These are phyloP conservation scores for Oreochromis mossambicus DNA, from an alignment of 2,797 vertebrate species.

Conservation along the genomic window DNA sequence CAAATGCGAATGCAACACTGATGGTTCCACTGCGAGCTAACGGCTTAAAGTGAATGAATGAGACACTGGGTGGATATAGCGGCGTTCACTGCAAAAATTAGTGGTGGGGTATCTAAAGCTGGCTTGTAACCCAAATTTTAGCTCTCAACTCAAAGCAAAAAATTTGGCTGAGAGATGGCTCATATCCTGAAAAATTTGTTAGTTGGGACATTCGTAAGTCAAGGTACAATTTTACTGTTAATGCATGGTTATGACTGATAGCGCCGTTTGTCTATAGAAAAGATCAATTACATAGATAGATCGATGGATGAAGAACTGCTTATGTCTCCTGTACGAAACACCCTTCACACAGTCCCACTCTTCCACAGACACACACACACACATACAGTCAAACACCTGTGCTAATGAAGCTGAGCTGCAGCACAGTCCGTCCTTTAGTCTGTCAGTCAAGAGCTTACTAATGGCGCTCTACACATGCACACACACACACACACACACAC, in stretches of 20 bases:
- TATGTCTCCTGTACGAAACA: not conserved
- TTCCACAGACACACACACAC: not conserved
- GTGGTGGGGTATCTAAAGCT: too few relatives aligned
- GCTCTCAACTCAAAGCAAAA: not conserved
- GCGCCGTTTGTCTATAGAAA: not conserved
- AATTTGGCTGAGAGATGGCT: not conserved
- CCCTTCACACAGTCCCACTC: not conserved
- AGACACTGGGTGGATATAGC: too few relatives aligned
- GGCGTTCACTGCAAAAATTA: too few relatives aligned
- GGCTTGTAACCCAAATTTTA: not conserved
- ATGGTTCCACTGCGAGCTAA: too few relatives aligned
- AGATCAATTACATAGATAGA: not conserved
- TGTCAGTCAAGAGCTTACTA: conserved; percentile 41
- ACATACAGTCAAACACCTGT: conserved; percentile 16
- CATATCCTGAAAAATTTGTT: too few relatives aligned
- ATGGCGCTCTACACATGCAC: not conserved
- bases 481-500: not conserved
- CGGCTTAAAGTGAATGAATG: too few relatives aligned
- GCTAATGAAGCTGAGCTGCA: conserved; percentile 38
- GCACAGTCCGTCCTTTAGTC: conserved; percentile 17
- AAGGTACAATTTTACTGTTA: not conserved
- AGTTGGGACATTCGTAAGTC: too few relatives aligned
- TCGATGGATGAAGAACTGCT: not conserved
- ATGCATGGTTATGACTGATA: not conserved
- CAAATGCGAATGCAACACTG: too few relatives aligned